Base-by-base conservation (phyloP, 2,888 invertebrate genomes). In the Diogma glabrata region DNA sequence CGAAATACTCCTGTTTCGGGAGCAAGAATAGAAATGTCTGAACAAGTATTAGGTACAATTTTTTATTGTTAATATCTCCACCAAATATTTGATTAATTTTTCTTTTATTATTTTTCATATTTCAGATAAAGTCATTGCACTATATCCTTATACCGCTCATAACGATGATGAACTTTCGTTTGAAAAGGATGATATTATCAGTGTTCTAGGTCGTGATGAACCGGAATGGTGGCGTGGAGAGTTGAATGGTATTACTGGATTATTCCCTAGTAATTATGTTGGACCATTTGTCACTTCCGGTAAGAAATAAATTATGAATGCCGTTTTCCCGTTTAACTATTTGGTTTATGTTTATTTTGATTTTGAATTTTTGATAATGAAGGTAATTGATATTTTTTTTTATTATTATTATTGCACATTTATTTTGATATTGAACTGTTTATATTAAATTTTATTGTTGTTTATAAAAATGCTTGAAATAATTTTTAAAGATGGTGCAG, bases 151-250 rank as follows among this genome's bases (percentile, higher is more conserved):
- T 73, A 81, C 86, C 52, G 94, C 95, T 45, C 87, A 91, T 67
- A 94, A 95, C 65, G 86, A 87, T 10, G 97, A 99, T 68, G 97
- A 99, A 67, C 72, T 97, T 52, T 88, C 84, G 57, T 91, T 97
- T 66, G 83, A 86, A 53, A 90, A 92, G 66, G 92, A 91, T 59
- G 92, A 92, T 63, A 87, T 91, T 48, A 91, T 93, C 49, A 84
- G 84, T 10, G 86, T 93, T 43, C 78, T 94, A 3, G 87, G 88
- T 49, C 81, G 92, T 52, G 93, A 93, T 60, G 95, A 95, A 63
- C 86, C 88, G n/a, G 87, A 92, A 49, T 96, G 96, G 96, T 96
- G 95, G 95, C 85, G 87, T 67, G 96, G 96, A 50, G 92, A 94
- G 73, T 75, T 90, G 36, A 87, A 90, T 58, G 92, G 92, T 2